phyloP scores from a whole-genome alignment of 2,113 vertebrate genomes.

The Excalfactoria chinensis region DNA sequence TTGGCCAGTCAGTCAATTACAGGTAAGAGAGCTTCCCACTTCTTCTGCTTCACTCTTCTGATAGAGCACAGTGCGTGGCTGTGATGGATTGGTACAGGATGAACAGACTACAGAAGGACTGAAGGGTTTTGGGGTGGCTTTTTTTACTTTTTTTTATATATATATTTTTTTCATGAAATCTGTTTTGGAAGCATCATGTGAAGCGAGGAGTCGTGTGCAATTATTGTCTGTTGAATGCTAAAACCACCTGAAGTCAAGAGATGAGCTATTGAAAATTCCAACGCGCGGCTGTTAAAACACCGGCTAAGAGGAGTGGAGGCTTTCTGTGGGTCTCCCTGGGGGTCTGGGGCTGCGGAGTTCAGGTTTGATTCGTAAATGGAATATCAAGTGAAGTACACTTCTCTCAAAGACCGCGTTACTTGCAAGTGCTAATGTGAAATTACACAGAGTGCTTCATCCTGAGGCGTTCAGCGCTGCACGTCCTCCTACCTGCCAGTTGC shows the following conservation, averaged over 20 bases:
- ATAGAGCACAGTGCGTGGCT: background rate
- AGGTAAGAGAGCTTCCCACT: conserved; percentile 67
- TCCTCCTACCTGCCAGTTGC: background rate
- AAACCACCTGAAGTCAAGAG: conserved; percentile 22
- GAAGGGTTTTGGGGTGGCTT: background rate
- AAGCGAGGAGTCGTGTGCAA: background rate
- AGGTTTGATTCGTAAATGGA: background rate
- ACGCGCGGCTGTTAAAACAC: background rate
- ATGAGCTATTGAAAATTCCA: conserved; percentile 7
- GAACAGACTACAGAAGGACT: background rate
- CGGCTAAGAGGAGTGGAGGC: background rate
- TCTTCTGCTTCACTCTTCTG: conserved; percentile 47
- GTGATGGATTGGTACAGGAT: conserved; percentile 33
- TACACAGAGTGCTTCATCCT: background rate
- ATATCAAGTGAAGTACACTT: background rate
- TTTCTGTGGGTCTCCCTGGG: background rate
- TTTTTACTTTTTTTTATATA: too few relatives aligned
- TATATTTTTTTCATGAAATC: background rate
- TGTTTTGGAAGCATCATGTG: conserved; percentile 33
- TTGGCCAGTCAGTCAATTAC: conserved; percentile 68
- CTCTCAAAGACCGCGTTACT: background rate
- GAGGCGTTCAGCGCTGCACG: background rate
- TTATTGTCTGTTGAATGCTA: conserved; percentile 11
- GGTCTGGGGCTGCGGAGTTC: background rate
- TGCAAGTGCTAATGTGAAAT: background rate